Evolutionary conservation across 2,113 vertebrate species (phyloP), one percentile per base, ranked within the genome.

Genomic region (Equus przewalskii): DNA sequence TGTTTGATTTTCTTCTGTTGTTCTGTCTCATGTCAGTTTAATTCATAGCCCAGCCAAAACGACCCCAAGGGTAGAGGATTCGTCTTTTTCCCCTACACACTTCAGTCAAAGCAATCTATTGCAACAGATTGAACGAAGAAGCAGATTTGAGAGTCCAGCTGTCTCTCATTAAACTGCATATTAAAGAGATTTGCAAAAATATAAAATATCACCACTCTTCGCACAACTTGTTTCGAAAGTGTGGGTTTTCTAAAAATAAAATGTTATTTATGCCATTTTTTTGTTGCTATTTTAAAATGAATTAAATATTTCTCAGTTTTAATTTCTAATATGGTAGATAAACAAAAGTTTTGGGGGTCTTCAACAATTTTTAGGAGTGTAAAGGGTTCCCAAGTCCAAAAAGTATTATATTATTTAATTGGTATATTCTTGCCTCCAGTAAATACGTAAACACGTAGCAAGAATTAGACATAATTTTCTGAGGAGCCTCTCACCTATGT

Each of bases 271-370:
- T 73, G 41, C 86, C 69, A 36, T 58, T 46, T 69, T 69, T 92
- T 78, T 69, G 36, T 36, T 90, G 58, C 6, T 96, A 54, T 85
- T 94, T 91, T 69, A 22, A 93, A 93, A 46, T 60, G 18, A 91
- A 58, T 70, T 46, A 80, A 65, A 56, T 12, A 16, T 60, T 41
- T 76, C 11, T 94, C 75, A 5, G 5, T 76, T 92, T 93, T 49
- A 54, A 79, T 83, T 92, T 96, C 41, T 81, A 90, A 65, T 41
- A 44, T 92, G n/a, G 41, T n/a, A 91, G 69, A 69, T 83, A 91
- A 83, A 60, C n/a, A 75, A 88, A 87, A 46, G 1, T 60, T 72
- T 62, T 18, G 3, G 7, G 5, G 3, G 15, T 67, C n/a, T 62
- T 60, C 24, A 88, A 11, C 46, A 65, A 64, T 80, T 49, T 90